These are phyloP conservation scores for Montipora cactus DNA, from an alignment of 64 coral and sea anemone genomes.

Conservation along the genomic window DNA sequence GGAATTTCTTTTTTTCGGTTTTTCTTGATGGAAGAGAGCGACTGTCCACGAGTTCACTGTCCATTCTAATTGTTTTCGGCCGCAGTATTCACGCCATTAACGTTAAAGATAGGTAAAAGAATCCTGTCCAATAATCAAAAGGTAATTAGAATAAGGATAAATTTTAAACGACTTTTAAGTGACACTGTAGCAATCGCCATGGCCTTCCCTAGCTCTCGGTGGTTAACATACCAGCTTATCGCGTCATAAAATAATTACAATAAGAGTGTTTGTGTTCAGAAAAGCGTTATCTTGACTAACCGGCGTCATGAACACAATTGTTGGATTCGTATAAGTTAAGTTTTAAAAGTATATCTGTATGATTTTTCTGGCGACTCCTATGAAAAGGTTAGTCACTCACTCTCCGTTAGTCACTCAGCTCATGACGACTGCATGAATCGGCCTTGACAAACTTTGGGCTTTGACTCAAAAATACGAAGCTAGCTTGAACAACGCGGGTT, in stretches of 20 bases:
- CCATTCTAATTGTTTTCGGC: not conserved
- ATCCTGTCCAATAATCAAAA: not conserved
- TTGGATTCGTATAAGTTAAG: not conserved
- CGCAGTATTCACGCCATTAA: not conserved
- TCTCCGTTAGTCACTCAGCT: not conserved
- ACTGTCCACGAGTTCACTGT: not conserved
- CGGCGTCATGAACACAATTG: not conserved
- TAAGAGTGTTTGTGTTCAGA: not conserved
- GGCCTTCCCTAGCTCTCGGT: not conserved
- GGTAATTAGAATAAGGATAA: conserved; percentile 1
- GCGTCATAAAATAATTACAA: not conserved
- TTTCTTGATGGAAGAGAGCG: not conserved
- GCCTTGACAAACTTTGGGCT: not conserved
- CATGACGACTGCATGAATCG: not conserved
- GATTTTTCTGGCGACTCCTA: not conserved
- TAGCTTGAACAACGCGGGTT: not conserved
- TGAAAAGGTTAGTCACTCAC: not conserved
- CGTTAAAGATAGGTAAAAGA: not conserved
- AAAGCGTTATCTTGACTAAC: too few relatives aligned
- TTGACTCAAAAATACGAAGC: not conserved
- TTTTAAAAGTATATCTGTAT: not conserved
- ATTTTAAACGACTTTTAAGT: not conserved
- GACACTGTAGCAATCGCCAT: not conserved
- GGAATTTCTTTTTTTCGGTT: not conserved
- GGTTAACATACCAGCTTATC: not conserved